A percentile compares a stretch with the other conserved stretches of the same genome.
These are phyloP conservation scores for Onychostoma macrolepis DNA, from an alignment of 2,113 vertebrate species.

Conservation along the genomic window DNA sequence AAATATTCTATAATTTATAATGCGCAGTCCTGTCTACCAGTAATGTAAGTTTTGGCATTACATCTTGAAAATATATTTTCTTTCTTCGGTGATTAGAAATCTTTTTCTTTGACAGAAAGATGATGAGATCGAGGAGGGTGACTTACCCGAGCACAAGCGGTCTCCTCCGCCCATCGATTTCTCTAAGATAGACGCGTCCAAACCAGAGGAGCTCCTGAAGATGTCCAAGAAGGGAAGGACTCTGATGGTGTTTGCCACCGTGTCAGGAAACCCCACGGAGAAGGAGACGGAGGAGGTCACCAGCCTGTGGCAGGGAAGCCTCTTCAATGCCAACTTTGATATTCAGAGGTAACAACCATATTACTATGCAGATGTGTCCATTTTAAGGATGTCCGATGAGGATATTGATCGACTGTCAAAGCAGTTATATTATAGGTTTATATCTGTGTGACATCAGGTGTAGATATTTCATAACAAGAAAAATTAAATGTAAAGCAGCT, in stretches of 20 bases:
- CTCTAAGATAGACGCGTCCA: slow-evolving; percentile 87
- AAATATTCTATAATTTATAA: not conserved
- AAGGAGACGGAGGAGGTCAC: slow-evolving; percentile 95
- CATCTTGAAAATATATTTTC: not conserved
- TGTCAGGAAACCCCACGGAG: slow-evolving; percentile 89
- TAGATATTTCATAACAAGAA: no score
- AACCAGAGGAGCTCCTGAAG: slow-evolving; percentile 91
- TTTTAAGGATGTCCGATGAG: no score
- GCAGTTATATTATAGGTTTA: no score
- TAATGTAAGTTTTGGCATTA: not conserved
- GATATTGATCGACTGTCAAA: not conserved
- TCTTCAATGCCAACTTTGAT: slow-evolving; percentile 97
- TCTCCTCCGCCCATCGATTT: slow-evolving; percentile 90
- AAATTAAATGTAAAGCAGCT: no score
- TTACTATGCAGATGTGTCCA: not conserved
- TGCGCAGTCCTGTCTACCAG: not conserved
- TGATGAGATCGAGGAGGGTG: slow-evolving; percentile 96
- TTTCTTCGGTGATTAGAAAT: not conserved
- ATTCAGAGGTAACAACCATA: slow-evolving; percentile 83
- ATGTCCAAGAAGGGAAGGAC: slow-evolving; percentile 96
- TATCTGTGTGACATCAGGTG: no score
- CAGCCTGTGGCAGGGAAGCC: slow-evolving; percentile 94
- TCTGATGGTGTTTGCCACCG: slow-evolving; percentile 93
- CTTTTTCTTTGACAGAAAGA: slow-evolving; percentile 78
- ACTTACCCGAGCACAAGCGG: slow-evolving; percentile 92